These are phyloP conservation scores for Megaptera novaeangliae DNA, from an alignment of 2,113 vertebrate genomes.

Conservation along the genomic window DNA sequence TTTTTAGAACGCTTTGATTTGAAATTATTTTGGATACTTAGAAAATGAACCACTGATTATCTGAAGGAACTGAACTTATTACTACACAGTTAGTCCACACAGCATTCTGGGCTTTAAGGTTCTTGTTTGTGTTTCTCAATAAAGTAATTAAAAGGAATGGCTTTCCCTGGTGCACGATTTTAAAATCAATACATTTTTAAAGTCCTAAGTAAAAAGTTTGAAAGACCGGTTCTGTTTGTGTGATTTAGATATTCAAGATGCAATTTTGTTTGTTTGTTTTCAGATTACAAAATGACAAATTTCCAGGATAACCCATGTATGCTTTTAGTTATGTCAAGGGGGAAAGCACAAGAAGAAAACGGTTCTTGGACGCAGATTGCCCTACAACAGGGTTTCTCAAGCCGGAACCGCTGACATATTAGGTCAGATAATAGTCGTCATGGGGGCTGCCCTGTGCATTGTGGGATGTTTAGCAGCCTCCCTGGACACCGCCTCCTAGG, in stretches of 20 bases:
- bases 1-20: not conserved
- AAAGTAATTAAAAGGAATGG: not conserved
- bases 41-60: not conserved
- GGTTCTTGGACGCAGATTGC: accelerated
- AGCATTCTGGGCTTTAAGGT: not conserved
- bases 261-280: not conserved
- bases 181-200: not conserved
- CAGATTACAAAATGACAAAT: not conserved
- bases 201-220: not conserved
- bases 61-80: not conserved
- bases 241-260: not conserved
- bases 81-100: not conserved
- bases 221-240: not conserved
- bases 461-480: accelerated
- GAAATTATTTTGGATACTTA: not conserved
- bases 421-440: accelerated
- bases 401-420: accelerated
- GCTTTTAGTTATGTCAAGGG: not conserved
- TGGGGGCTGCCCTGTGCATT: accelerated
- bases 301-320: not conserved
- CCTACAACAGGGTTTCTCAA: not conserved
- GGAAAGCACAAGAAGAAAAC: not conserved
- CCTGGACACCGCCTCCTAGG: accelerated
- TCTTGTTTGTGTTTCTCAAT: not conserved
- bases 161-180: not conserved